Evolutionary conservation across 2,113 vertebrate genomes (phyloP), one percentile per base, ranked within the genome.

Genomic region (Periophthalmus modestus): DNA sequence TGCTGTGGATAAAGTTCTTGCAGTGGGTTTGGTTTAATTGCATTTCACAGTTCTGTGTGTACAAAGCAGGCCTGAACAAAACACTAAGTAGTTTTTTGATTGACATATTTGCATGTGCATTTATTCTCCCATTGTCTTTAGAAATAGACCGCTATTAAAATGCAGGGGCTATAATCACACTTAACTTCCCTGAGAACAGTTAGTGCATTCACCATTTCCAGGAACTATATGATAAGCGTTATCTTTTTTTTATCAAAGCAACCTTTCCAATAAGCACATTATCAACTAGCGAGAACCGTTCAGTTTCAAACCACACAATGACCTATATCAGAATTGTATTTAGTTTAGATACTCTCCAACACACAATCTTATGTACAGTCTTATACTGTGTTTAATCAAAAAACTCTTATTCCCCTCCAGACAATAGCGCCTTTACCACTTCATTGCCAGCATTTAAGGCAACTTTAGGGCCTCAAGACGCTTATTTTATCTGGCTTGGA

Each of bases 401-500:
- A 50, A 16, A 50, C 18, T 21, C 11, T 21, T 21, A 2, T 57
- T 24, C 13, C 28, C 28, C 19, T 12, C n/a, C 24, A 23, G 21
- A 23, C 11, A 58, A 28, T 28, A 28, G 28, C 3, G 39, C 7
- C 7, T 10, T 10, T 10, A 43, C 7, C 39, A 28, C 39, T 43
- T 43, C 39, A 43, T 7, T 62, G 59, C 59, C 18, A 34, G 24
- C 18, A 43, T 9, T 43, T 43, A 43, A 43, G 39, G 39, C 7
- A 62, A 34, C 58, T 48, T n/a, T 19, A 3, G 39, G 39, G 61
- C n/a, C 16, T 16, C 34, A 57, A 11, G 58, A 39, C 83, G 47
- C 12, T 13, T 15, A 15, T 4, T 6, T n/a, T 39, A 54, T 85
- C 54, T 84, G 69, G 85, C 39, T 79, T 78, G 39, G 43, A 82